Evolutionary conservation across 2,888 invertebrate genomes (phyloP), one percentile per base, ranked within the genome.

Genomic region (Yponomeuta plumbellus): DNA sequence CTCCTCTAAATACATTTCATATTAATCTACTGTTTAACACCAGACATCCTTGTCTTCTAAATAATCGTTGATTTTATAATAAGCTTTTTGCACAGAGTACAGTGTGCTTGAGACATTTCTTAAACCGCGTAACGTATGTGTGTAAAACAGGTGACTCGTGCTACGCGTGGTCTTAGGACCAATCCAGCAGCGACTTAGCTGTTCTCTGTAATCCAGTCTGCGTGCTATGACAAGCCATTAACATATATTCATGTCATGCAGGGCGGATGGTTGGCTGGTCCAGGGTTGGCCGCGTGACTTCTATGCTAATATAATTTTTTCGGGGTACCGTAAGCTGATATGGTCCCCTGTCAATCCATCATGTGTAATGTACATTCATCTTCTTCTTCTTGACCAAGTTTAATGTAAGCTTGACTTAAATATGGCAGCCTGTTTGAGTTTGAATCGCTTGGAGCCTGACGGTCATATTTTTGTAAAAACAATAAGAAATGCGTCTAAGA

Each of bases 191-290:
- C 17, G 44, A 23, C 23, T 8, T 23, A 59, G 59, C 21, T 21
- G 44, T 52, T 17, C 44, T 17, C 13, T 3, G 2, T 17, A 13
- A 17, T 17, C 44, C 44, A 13, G 23, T 59, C 22, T 21, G 59
- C 22, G 59, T 59, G 23, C n/a, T 23, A 59, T 59, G 59, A 59
- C 59, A 23, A 59, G 13, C 61, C 34, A 61, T 61, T 61, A 61
- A 61, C 61, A 61, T 61, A 61, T 61, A 61, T 61, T 61, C 61
- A 23, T 61, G 61, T 23, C 61, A 34, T 61, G 61, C 23, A 21
- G 59, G 22, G 20, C 11, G 22, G 21, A 34, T 34, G 34, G 34
- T 6, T 34, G 34, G 34, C 34, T 11, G 59, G 59, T 22, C 59
- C 59, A 23, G 59, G 59, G 23, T 13, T 23, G 61, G 61, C 10